Base-by-base conservation (phyloP, 1,140 invertebrate genomes). In the Meloidogyne floridensis region DNA sequence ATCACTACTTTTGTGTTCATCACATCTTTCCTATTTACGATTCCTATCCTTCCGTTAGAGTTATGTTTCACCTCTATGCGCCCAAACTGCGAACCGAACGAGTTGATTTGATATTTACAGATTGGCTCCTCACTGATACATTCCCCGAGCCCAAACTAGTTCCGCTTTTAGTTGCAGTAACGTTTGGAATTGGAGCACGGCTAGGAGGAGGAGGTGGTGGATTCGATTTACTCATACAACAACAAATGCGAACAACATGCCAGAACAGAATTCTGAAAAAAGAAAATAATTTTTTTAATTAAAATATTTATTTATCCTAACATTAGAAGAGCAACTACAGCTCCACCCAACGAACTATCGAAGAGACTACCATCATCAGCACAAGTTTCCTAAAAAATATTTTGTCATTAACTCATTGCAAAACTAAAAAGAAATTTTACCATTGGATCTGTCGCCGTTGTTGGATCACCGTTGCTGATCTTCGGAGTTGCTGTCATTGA, bases 171-270 rank as follows among this genome's bases (percentile, higher is more conserved):
- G n/a, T 15, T 18, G 59, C 15, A n/a, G 59, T 7, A 65, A 15
- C 15, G 13, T 59, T 56, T 11, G 56, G 13, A 59, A 11, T 56
- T 11, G 56, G 59, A 65, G n/a, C 59, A 65, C 59, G 59, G n/a
- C 59, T 65, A 65, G 59, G 47, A 47, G 47, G 47, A 65, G 59
- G 59, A 65, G 59, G 15, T 2, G 59, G 59, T 5, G 15, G 3
- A 15, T 65, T 65, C 4, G 59, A 65, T 8, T 65, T 65, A 7
- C 15, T n/a, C n/a, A 6, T n/a, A 5, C 15, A n/a, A 65, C 59
- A 65, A 65, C 59, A 65, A n/a, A 65, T 65, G n/a, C 59, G 59
- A 65, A 65, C 59, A 65, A 65, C n/a, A 18, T 65, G 59, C 59
- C 59, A 65, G 4, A 65, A 6, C 59, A 65, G 59, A 65, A 65